Conservation (phyloP, 2,113 vertebrate species). For the Furnarius figulus region DNA sequence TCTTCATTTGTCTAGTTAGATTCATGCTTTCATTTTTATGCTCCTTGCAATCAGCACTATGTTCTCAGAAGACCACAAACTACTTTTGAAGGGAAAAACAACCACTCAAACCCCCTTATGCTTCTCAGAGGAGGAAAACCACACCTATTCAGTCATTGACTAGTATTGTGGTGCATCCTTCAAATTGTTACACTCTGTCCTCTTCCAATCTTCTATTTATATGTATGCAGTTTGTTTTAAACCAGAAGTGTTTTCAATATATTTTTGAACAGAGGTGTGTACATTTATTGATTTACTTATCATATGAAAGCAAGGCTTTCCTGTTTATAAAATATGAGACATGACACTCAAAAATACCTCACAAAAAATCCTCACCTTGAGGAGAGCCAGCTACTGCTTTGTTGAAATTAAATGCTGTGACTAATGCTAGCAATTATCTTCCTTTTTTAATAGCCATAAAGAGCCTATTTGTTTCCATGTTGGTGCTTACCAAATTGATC, state of each 20-base stretch:
- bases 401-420: constrained; percentile 56
- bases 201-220: not conserved
- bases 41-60: not conserved
- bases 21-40: not conserved
- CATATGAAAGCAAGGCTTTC: not conserved
- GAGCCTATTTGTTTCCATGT: constrained; percentile 54
- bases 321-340: constrained; percentile 33
- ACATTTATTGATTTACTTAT: not conserved
- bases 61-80: not conserved
- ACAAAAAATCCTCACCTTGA: constrained; percentile 51
- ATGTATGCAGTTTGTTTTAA: not conserved
- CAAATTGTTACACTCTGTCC: not conserved
- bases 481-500: constrained; percentile 56
- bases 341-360: constrained; percentile 2
- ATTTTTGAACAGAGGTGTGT: not conserved
- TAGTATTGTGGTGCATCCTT: not conserved
- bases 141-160: not conserved
- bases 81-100: not conserved
- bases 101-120: not conserved
- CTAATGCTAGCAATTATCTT: constrained; percentile 57
- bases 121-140: not conserved
- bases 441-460: constrained; percentile 65
- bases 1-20: not conserved
- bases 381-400: constrained; percentile 3
- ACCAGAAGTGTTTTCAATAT: not conserved